phyloP scores from a whole-genome alignment of 1,140 invertebrate genomes.

The Dryas iulia region DNA sequence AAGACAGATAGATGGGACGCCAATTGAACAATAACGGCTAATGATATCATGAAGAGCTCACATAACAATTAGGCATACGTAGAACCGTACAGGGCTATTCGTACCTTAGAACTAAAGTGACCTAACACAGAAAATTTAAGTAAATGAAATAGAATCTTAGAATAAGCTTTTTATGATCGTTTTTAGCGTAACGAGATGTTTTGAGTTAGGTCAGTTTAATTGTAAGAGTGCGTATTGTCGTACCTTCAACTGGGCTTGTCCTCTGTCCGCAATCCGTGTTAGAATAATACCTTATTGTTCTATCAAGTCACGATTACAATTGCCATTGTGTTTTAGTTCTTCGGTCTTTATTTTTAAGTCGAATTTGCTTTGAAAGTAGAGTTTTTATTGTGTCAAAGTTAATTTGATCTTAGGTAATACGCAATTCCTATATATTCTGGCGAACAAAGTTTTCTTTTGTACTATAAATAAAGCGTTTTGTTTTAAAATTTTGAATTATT shows the following conservation, averaged over 20 bases:
- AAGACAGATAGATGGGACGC: neutral
- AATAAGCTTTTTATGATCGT: too few relatives aligned
- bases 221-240: too few relatives aligned
- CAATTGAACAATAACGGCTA: neutral
- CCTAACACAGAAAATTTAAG: too few relatives aligned
- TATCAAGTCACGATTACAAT: slow-evolving; percentile 25
- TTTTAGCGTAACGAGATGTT: too few relatives aligned
- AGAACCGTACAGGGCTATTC: slow-evolving; percentile 16
- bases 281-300: slow-evolving; percentile 44
- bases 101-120: too few relatives aligned
- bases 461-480: too few relatives aligned
- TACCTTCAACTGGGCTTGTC: slow-evolving; percentile 27
- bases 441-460: too few relatives aligned
- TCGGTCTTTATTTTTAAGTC: neutral
- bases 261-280: slow-evolving; percentile 39
- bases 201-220: too few relatives aligned
- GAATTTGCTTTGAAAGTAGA: neutral
- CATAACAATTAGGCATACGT: slow-evolving; percentile 9
- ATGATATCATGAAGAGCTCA: neutral
- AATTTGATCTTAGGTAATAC: slow-evolving; percentile 2
- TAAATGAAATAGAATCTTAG: too few relatives aligned
- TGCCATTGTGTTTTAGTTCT: slow-evolving; percentile 8
- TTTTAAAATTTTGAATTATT: too few relatives aligned
- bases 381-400: slow-evolving; percentile 19
- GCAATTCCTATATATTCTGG: neutral